A percentile compares a stretch with the other conserved stretches of the same genome.
phyloP scores from a whole-genome alignment of 2,113 vertebrate species.

The Corvus moneduloides region DNA sequence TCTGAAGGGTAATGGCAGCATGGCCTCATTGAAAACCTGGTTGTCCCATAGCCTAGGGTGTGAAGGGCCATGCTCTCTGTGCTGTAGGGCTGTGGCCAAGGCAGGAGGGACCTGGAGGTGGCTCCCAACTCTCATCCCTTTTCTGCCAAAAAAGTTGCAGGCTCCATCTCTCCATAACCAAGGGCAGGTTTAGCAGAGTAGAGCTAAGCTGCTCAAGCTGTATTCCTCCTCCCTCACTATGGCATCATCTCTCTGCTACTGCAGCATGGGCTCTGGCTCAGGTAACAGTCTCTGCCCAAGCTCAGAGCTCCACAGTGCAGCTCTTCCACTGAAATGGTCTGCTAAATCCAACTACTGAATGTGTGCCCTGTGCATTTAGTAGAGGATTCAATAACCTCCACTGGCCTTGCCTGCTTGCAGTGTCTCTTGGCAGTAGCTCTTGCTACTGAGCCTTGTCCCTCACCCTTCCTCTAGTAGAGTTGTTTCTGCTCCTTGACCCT shows the following conservation, averaged over 20 bases:
- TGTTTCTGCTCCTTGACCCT: not conserved
- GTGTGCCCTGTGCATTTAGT: not conserved
- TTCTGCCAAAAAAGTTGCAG: not conserved
- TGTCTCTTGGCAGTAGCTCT: not conserved
- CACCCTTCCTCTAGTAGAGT: not conserved
- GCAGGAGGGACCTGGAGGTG: not conserved
- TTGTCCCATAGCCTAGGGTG: not conserved
- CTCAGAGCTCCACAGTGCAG: not conserved
- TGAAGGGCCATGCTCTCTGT: accelerated
- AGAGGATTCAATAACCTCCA: accelerated
- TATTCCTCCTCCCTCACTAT: not conserved
- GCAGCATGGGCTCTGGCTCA: not conserved
- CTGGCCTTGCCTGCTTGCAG: not conserved
- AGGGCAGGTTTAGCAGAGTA: not conserved
- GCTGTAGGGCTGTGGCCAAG: accelerated
- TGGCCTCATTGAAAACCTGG: not conserved
- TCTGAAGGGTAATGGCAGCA: not conserved
- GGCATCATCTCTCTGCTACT: not conserved
- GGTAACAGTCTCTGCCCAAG: not conserved
- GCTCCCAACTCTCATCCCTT: not conserved
- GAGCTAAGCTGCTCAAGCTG: not conserved
- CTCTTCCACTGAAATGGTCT: not conserved
- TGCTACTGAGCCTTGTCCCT: not conserved
- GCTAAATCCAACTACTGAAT: not conserved
- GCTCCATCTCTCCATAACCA: not conserved